Evolutionary conservation across 2,888 invertebrate species (phyloP), one percentile per base, ranked within the genome.

Genomic region (Eurois occulta): DNA sequence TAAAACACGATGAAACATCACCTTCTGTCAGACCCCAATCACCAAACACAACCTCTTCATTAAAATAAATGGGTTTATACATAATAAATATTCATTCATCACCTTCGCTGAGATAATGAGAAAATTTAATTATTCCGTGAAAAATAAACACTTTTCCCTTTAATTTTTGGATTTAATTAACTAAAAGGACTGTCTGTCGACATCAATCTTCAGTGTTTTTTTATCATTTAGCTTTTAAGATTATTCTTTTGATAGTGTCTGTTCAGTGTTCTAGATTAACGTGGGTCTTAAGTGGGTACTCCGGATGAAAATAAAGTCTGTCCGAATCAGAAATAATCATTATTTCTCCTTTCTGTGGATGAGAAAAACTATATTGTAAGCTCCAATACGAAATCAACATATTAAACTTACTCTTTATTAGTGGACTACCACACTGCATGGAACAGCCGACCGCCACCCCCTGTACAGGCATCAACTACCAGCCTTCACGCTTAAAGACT

Each of bases 161-260:
- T 68, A 81, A 73, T 87, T 87, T 80, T 85, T 78, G 48, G 77
- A 84, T 81, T 89, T 87, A 85, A 89, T 89, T 89, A 87, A 83
- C 73, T 86, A 74, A 80, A 77, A 75, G 75, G 78, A 78, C 84
- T 77, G 60, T 55, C 80, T 46, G 75, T n/a, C 52, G 65, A 73
- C 86, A 89, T 87, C 81, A 85, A 80, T 86, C 84, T 85, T 81
- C 69, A 10, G 65, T 80, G 80, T 80, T 77, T 85, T 84, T 82
- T 70, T 38, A 77, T 74, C 41, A 76, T 85, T 85, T 67, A 67
- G 71, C 66, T 73, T 67, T 69, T 41, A 75, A 84, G 75, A 80
- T 81, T 64, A 75, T 74, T 77, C 65, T 71, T 67, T 62, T 67
- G 60, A 58, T 69, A 77, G n/a, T 65, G 7, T 52, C 55, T 68